Evolutionary conservation across 2,113 vertebrate species (phyloP).

Genomic region (Ramphastos sulfuratus): DNA sequence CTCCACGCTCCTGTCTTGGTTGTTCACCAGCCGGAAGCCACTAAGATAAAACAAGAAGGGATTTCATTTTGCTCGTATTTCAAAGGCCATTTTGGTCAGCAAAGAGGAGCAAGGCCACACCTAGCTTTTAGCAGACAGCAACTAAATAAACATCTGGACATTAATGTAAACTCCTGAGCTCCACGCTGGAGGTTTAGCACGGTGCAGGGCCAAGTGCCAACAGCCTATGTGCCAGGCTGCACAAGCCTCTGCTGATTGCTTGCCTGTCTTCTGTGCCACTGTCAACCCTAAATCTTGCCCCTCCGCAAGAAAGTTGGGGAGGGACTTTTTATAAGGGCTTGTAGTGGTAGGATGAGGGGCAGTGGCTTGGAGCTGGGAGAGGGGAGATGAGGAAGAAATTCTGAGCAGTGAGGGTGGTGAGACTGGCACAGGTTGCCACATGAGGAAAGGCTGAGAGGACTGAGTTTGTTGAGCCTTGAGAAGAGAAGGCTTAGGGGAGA

Average conservation of each 20-base stretch:
- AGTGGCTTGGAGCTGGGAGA: too few species aligned
- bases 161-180: not conserved
- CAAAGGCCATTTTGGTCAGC: slow-evolving; percentile 45
- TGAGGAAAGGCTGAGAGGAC: too few species aligned
- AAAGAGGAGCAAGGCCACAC: slow-evolving; percentile 42
- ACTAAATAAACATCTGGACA: slow-evolving; percentile 56
- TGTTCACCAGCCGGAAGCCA: not conserved
- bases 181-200: not conserved
- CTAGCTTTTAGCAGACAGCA: not conserved
- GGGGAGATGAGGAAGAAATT: too few species aligned
- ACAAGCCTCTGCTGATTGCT: not conserved
- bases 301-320: not conserved
- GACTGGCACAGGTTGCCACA: too few species aligned
- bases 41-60: not conserved
- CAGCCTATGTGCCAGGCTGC: slow-evolving; percentile 35
- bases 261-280: not conserved
- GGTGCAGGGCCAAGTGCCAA: slow-evolving; percentile 29
- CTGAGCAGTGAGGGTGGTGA: too few species aligned
- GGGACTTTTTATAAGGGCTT: too few species aligned
- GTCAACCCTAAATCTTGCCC: not conserved
- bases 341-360: too few species aligned
- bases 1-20: not conserved
- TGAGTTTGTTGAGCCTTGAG: too few species aligned
- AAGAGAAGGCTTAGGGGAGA: too few species aligned
- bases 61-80: not conserved